Evolutionary conservation across 1,140 invertebrate species (phyloP), one percentile per base, ranked within the genome.

Genomic region (Hetaerina americana): DNA sequence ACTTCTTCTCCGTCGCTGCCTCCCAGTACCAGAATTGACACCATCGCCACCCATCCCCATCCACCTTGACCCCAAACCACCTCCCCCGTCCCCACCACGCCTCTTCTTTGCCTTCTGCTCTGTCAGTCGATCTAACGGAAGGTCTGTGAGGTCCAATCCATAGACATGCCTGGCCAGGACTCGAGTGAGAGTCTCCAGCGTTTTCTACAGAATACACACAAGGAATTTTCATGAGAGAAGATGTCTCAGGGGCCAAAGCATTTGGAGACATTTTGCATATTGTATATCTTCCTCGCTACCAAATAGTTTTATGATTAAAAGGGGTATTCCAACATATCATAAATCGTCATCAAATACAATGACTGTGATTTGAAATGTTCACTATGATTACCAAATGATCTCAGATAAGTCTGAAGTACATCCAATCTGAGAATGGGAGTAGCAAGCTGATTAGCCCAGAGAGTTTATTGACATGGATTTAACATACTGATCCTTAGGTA

Each of bases 161-260:
- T 98, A 98, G 26, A 98, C 94, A 78, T 97, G 94, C 28, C 92
- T 87, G 0, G 95, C 95, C 31, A 98, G 83, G 26, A 98, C 94
- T 75, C 94, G 85, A 0, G 95, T 98, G 74, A 98, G 80, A 0
- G 95, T 97, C 78, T 97, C 95, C 87, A 98, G 90, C 24, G 96
- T 98, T 92, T 97, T 98, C 90, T 96, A 77, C 70, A 77, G 80
- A 76, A 25, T 77, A 73, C n/a, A n/a, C n/a, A 74, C 71, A 66
- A 73, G 71, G 73, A 70, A 74, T 69, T 70, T 71, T 27, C 1
- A 12, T 71, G 10, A 25, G 25, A 29, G 10, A 12, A 18, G 8
- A 22, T n/a, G 26, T 71, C 40, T 49, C 66, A 69, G 15, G 29
- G 26, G 29, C 0, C 28, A 57, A 68, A 22, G 66, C 49, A 15